Base-by-base conservation (phyloP, 2,888 invertebrate genomes). In the Spatulosminthurus flaviceps region DNA sequence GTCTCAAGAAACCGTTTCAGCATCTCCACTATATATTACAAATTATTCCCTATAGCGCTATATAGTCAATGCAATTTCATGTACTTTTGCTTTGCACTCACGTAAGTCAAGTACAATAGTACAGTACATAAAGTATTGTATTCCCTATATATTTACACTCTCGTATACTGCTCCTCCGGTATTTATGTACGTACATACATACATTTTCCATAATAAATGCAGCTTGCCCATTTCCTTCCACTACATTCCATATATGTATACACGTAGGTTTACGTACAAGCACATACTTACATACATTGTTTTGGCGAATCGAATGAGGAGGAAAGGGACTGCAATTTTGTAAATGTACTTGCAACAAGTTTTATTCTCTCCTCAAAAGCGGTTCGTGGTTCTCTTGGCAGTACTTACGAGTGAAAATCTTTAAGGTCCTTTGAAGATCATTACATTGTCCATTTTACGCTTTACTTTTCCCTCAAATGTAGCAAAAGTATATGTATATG, bases 321-420 rank as follows among this genome's bases (percentile, higher is more conserved):
- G n/a, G 34, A 34, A 24, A 64, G 1, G 11, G 64, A 22, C 9
- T 16, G 22, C n/a, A 64, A 64, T 64, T 64, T 64, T 7, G 64
- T 64, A 64, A 64, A 64, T 64, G 64, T 24, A 64, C 22, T 26
- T 24, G 24, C 11, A 11, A 22, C 64, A 64, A 64, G 24, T 64
- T 26, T 22, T 22, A 22, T 24, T 64, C 24, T 4, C 24, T 24
- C n/a, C 61, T 26, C 4, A 21, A 16, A 64, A 22, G 21, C 9
- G 19, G 16, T n/a, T 9, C 16, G 5, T 16, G 51, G 16, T n/a
- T n/a, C n/a, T n/a, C n/a, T n/a, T n/a, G 51, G 16, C 16, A 13
- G 51, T 51, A 51, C 9, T 51, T 34, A 4, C 34, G 34, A 34
- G 34, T 34, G 34, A 9, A 51, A 51, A 51, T 19, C 16, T 19